Conservation (phyloP, 2,113 vertebrate genomes). For the Hippocampus zosterae region DNA sequence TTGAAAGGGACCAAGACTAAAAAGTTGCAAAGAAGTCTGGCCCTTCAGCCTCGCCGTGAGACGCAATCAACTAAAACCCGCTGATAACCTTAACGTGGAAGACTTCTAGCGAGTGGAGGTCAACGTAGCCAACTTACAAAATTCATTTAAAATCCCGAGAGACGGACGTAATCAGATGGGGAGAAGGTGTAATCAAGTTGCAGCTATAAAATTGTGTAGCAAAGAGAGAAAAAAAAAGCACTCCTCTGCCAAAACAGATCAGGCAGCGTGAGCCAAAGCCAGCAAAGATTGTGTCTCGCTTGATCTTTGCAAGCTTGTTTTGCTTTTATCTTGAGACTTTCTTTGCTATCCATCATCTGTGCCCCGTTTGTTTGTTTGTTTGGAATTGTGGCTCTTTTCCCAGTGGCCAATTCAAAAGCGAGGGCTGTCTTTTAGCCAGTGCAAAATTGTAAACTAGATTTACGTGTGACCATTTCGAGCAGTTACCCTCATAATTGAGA, state of each 20-base stretch:
- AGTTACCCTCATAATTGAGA: slow-evolving; percentile 18
- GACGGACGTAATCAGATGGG: neutral
- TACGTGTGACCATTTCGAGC: neutral
- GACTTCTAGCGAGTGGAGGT: slow-evolving; percentile 1
- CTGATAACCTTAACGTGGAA: slow-evolving; percentile 2
- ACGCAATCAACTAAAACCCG: neutral
- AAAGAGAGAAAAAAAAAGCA: neutral
- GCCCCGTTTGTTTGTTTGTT: neutral
- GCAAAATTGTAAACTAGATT: neutral
- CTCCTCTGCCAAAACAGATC: neutral
- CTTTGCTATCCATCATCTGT: neutral
- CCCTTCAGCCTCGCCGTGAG: slow-evolving; percentile 4
- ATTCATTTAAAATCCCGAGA: slow-evolving; percentile 2
- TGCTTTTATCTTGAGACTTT: neutral
- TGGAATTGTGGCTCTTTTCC: neutral
- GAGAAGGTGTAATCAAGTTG: neutral
- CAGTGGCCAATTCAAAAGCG: neutral
- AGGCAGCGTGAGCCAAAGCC: neutral
- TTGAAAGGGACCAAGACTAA: too few relatives aligned
- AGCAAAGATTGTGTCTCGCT: neutral
- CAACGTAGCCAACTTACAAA: neutral
- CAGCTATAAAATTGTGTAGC: neutral
- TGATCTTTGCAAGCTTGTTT: neutral
- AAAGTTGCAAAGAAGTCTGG: neutral
- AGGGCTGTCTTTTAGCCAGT: too few relatives aligned